Base-by-base conservation (phyloP, 30 jellyfish, hydroid and myxozoan species). In the Hydractinia echinata region DNA sequence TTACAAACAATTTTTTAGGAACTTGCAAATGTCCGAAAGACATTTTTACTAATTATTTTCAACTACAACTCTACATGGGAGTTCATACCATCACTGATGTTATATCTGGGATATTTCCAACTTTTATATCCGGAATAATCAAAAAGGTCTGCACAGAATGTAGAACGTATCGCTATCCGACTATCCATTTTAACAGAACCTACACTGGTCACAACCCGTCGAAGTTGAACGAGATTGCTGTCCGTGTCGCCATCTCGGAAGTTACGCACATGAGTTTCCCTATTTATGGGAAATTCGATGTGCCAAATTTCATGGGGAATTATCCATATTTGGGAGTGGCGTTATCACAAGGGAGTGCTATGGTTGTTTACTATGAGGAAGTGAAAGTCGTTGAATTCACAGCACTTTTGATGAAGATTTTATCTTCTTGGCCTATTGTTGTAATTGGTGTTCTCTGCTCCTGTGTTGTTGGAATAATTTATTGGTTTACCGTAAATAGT, bases 11-110 rank as follows among this genome's bases (percentile, higher is more conserved):
- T 30, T 76, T 51, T 30, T 19, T 16, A 76, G 84, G 53, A 20
- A 76, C 84, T 13, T 76, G 84, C 18, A 54, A 51, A 76, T 76
- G 84, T 53, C 84, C 84, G 18, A 49, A 30, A 9, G 54, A 54
- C 51, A 54, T 76, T 14, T 76, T 48, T 53, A 54, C 81, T 50
- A 76, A 76, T 21, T 76, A 14, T 55, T 76, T 6, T 10, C 50
- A 76, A 50, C 20, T 15, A 30, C 76, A 51, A 76, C 84, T 80
- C 4, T 50, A 49, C 3, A 76, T 50, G 15, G 81, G 7, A 13
- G 76, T 54, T 21, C 39, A 76, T 55, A 50, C 48, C 13, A 48
- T n/a, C 9, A 51, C 19, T 18, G 76, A 19, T 13, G 49, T 49
- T 54, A 51, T 13, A n/a, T 48, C 73, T 10, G 84, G 84, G 4